phyloP scores from a whole-genome alignment of 2,113 vertebrate species.

The Chitala chitala region DNA sequence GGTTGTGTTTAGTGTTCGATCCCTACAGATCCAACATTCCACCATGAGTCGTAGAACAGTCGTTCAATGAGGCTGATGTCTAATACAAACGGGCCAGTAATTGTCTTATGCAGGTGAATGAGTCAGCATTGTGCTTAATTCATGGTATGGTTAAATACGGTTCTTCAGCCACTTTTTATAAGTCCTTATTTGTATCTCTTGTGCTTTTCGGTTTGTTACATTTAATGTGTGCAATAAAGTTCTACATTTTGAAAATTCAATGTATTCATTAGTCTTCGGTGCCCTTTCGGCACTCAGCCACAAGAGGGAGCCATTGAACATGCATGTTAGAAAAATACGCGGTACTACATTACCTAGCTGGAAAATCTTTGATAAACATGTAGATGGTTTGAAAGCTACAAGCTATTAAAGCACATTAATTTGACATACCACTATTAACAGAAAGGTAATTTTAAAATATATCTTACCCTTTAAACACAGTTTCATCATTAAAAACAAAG shows the following conservation, averaged over 20 bases:
- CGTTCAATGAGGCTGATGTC: no score
- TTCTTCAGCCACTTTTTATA: slow-evolving; percentile 2
- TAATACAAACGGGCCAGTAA: no score
- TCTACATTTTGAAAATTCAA: slow-evolving; percentile 18
- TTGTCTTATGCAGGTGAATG: no score
- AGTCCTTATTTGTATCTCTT: slow-evolving; percentile 11
- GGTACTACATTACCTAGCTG: background rate
- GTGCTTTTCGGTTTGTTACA: slow-evolving; percentile 15
- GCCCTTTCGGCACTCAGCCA: background rate
- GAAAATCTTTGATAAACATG: background rate
- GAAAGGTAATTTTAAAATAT: no score
- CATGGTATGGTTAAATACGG: background rate
- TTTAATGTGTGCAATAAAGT: slow-evolving; percentile 24
- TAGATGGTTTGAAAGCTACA: background rate
- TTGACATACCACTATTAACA: no score
- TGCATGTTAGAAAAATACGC: background rate
- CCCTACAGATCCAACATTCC: no score
- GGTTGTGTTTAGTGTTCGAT: no score
- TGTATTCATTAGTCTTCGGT: background rate
- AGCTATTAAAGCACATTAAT: no score
- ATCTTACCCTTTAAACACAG: no score
- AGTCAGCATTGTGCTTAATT: background rate
- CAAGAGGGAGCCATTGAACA: slow-evolving; percentile 1
- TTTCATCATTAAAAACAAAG: no score
- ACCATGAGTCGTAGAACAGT: no score